Conservation (phyloP, 64 coral and sea anemone species). For the Pachyseris speciosa region DNA sequence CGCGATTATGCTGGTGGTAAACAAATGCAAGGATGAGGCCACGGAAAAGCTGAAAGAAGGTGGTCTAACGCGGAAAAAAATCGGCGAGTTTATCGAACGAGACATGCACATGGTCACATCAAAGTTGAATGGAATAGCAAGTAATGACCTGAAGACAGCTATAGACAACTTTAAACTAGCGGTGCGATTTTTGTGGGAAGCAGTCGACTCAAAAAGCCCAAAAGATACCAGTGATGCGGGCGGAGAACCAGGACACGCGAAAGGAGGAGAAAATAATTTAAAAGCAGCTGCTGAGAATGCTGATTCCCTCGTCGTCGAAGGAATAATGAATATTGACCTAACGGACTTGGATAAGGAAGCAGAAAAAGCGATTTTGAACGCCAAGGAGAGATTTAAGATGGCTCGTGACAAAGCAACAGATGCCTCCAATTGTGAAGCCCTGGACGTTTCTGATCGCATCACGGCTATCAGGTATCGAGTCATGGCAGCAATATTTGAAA, state of each 20-base stretch:
- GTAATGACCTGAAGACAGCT: constrained; percentile 36
- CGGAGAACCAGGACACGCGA: neutral
- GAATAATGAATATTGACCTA: neutral
- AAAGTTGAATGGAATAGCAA: constrained; percentile 26
- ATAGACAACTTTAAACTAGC: constrained; percentile 7
- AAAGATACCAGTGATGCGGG: neutral
- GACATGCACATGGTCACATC: constrained; percentile 56
- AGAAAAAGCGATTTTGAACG: neutral
- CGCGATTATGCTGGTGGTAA: neutral
- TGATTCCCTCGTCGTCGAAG: no score
- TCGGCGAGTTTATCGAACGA: neutral
- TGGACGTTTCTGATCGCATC: constrained; percentile 28
- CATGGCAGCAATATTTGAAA: neutral
- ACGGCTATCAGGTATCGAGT: constrained; percentile 21
- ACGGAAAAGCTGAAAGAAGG: constrained; percentile 39
- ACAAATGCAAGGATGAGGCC: constrained; percentile 17
- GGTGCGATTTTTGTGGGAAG: neutral
- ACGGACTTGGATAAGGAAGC: neutral
- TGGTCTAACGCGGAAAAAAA: constrained; percentile 15
- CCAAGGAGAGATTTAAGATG: constrained; percentile 33
- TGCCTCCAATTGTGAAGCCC: constrained; percentile 35
- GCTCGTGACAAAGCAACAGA: constrained; percentile 45
- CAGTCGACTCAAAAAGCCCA: neutral
- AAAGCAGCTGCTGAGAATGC: no score
- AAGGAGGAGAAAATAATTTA: no score